Conservation (phyloP, 2,888 invertebrate species). For the Monochamus alternatus region DNA sequence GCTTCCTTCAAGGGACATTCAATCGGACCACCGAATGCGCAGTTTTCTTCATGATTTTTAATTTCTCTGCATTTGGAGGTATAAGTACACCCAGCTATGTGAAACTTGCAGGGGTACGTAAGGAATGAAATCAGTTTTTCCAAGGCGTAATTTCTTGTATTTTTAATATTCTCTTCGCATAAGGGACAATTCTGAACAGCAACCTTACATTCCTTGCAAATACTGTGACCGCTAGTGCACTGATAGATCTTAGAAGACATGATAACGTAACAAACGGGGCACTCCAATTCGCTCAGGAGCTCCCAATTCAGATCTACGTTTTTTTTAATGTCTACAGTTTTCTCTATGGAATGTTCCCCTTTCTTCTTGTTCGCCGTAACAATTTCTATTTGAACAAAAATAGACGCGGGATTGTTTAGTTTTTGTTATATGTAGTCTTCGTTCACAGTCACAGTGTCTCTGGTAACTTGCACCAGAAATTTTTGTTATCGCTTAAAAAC, state of each 20-base stretch:
- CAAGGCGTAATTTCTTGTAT: constrained; percentile 63
- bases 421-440: too few relatives aligned
- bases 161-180: constrained; percentile 56
- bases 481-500: constrained; percentile 39
- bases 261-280: constrained; percentile 65
- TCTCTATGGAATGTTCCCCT: neutral
- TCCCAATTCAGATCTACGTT: constrained; percentile 50
- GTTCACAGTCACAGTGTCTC: too few relatives aligned
- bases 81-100: constrained; percentile 57
- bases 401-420: constrained; percentile 48
- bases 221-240: constrained; percentile 64
- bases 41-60: too few relatives aligned
- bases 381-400: constrained; percentile 52
- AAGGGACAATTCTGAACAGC: constrained; percentile 57
- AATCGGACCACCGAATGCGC: too few relatives aligned
- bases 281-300: constrained; percentile 59
- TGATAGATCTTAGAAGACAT: constrained; percentile 66
- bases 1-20: too few relatives aligned
- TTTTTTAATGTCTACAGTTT: constrained; percentile 5
- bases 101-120: constrained; percentile 63
- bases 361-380: constrained; percentile 20
- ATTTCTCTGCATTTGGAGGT: too few relatives aligned
- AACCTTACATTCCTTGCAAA: constrained; percentile 57
- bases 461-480: constrained; percentile 41
- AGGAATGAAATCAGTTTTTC: constrained; percentile 60